Base-by-base conservation (phyloP, 2,797 vertebrate genomes). In the Botia kubotai region DNA sequence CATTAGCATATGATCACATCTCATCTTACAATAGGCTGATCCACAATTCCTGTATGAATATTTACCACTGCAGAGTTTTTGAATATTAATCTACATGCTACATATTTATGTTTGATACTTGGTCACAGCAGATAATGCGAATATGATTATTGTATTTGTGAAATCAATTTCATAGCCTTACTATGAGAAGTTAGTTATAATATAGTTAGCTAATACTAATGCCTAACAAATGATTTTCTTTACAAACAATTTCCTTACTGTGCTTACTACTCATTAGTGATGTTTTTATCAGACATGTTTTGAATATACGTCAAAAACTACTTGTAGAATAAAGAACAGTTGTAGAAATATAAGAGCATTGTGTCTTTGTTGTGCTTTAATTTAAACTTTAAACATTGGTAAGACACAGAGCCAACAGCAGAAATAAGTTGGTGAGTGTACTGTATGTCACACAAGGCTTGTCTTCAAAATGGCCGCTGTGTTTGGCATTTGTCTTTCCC, bases 1-100 rank as follows among this genome's bases (percentile, higher is more conserved):
- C 90, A 97, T 98, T 98, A 97, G 96, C 97, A 97, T 96, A 95
- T 93, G 94, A 96, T 97, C 96, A 96, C 92, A 95, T 96, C 94
- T 96, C 96, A 96, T 97, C 95, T 95, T 95, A 95, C 94, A 95
- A 94, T 75, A 92, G 93, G 83, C 79, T 72, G 92, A 94, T 80
- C 78, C 88, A 89, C 88, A 86, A 93, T 93, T 94, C 93, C 92
- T 93, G 92, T 82, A 86, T 84, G 85, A 81, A 89, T 93, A 84
- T 90, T 90, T 90, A 79, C 87, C 78, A 71, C 60, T 82, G 79
- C 82, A 86, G 87, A 79, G 79, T 88, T 88, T 90, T 89, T 87
- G 93, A 92, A 92, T 93, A 92, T 93, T 92, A 91, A 92, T 93
- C 86, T 88, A 17, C 48, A 63, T 52, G 13, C 57, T 50, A 69